phyloP scores from a whole-genome alignment of 2,797 vertebrate species.

The Anolis apletophallus region DNA sequence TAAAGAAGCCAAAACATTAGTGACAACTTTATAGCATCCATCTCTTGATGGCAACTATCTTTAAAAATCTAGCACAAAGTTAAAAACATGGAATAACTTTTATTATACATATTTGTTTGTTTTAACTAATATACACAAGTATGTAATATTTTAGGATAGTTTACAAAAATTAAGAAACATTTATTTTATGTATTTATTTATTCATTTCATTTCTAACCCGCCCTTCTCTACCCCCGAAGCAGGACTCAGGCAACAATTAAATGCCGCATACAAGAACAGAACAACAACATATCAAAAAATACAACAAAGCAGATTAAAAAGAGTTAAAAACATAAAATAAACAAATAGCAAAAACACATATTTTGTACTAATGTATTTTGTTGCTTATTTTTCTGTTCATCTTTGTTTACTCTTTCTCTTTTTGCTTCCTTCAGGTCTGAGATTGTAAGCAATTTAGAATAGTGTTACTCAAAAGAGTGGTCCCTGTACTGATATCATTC shows the following conservation, averaged over 20 bases:
- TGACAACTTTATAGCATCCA: constrained; percentile 5
- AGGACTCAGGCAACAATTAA: too few species aligned
- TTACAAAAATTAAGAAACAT: too few species aligned
- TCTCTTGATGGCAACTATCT: neutral
- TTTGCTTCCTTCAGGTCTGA: neutral
- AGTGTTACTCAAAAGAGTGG: neutral
- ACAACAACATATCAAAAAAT: too few species aligned
- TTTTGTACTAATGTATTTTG: neutral
- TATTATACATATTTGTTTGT: neutral
- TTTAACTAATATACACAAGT: neutral
- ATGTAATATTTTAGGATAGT: neutral
- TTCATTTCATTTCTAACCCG: too few species aligned
- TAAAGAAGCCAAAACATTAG: neutral
- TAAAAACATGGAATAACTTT: neutral
- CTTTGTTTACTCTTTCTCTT: neutral
- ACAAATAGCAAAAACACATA: neutral
- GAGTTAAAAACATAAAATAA: too few species aligned
- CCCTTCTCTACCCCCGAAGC: too few species aligned
- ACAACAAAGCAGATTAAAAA: too few species aligned
- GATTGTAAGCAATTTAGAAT: neutral
- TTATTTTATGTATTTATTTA: too few species aligned
- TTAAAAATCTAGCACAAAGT: constrained; percentile 16
- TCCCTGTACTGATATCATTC: too few species aligned
- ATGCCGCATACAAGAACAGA: too few species aligned
- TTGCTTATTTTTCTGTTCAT: neutral